Conservation (phyloP, 1,140 invertebrate species). For the Popillia japonica region DNA sequence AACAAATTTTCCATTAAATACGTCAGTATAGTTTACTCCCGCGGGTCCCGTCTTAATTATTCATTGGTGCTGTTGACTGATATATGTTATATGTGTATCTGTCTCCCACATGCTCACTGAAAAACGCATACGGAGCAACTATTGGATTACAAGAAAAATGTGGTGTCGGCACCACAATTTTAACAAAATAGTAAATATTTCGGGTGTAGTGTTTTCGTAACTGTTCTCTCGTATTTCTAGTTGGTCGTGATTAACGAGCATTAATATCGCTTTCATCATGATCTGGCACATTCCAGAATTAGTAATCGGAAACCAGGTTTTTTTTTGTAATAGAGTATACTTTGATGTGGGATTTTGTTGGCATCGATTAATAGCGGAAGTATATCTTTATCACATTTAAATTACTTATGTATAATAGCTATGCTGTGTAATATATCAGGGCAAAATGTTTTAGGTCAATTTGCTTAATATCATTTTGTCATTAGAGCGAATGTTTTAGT, state of each 20-base stretch:
- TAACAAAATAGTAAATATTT: conserved; percentile 32
- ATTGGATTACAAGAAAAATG: conserved; percentile 30
- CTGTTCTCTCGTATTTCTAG: not conserved
- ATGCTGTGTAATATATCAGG: no score
- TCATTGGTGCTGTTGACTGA: conserved; percentile 21
- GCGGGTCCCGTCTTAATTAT: conserved; percentile 9
- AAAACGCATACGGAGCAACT: not conserved
- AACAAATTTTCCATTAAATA: conserved; percentile 28
- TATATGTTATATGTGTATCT: conserved; percentile 29
- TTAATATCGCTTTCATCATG: conserved; percentile 20
- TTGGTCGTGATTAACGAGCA: conserved; percentile 11
- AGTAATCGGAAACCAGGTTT: conserved; percentile 13
- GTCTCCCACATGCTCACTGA: conserved; percentile 25
- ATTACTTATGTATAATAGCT: no score
- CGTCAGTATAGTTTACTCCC: conserved; percentile 6
- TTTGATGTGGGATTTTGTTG: no score
- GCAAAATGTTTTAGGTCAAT: no score
- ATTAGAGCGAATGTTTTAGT: no score
- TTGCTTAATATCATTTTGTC: no score
- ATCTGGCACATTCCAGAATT: conserved; percentile 4
- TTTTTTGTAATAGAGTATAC: no score
- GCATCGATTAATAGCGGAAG: no score
- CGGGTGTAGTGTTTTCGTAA: not conserved
- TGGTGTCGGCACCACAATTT: conserved; percentile 4
- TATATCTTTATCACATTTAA: no score